phyloP scores from a whole-genome alignment of 2,113 vertebrate species.

The Ptyas mucosa region DNA sequence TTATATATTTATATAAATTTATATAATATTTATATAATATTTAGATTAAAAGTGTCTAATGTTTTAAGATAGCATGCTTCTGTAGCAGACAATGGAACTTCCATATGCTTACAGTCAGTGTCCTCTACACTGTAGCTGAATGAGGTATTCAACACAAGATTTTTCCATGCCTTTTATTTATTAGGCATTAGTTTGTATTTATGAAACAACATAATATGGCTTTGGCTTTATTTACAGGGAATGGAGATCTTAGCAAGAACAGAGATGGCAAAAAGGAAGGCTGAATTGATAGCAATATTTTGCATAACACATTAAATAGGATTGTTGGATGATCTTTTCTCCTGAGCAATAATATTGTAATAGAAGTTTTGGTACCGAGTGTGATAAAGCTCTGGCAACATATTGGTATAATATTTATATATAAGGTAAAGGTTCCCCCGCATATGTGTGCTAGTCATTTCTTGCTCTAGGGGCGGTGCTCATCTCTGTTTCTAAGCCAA shows the following conservation, averaged over 20 bases:
- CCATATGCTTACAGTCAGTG: neutral
- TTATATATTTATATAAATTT: too few species aligned
- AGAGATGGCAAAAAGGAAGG: neutral
- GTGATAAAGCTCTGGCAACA: neutral
- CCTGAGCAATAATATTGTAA: neutral
- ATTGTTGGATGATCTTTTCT: neutral
- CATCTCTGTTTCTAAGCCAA: too few species aligned
- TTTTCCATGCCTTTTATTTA: neutral
- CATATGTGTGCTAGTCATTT: too few species aligned
- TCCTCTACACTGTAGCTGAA: neutral
- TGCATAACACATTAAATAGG: neutral
- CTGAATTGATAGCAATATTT: neutral
- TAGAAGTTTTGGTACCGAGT: neutral
- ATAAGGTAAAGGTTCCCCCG: too few species aligned
- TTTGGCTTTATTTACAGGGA: neutral
- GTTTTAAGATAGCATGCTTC: neutral
- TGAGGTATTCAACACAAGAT: neutral
- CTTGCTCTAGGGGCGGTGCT: too few species aligned
- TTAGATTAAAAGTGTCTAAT: neutral
- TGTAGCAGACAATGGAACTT: neutral
- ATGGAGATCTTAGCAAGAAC: neutral
- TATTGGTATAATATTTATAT: neutral
- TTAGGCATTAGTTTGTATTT: neutral
- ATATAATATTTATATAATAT: neutral
- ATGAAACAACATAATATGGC: neutral